phyloP scores from a whole-genome alignment of 1,140 invertebrate genomes.

The Drosophila leontia region DNA sequence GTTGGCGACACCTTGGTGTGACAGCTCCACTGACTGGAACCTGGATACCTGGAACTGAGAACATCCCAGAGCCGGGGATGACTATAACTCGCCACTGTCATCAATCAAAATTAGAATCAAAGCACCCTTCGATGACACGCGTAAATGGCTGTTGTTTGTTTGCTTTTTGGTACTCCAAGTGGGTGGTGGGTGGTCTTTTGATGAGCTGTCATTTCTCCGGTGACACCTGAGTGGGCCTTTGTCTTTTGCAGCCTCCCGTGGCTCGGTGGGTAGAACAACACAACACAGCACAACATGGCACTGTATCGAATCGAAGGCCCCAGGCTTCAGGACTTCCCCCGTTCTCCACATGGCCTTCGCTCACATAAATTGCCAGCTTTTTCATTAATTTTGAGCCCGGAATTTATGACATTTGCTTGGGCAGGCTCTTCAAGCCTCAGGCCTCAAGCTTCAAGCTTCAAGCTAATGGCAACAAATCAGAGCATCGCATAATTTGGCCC shows the following conservation, averaged over 20 bases:
- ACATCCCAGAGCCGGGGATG: neutral
- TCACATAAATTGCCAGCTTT: slow-evolving; percentile 58
- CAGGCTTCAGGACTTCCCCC: neutral
- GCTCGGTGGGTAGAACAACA: neutral
- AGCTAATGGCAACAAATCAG: slow-evolving; percentile 71
- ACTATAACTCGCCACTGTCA: slow-evolving; percentile 32
- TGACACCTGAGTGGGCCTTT: slow-evolving; percentile 42
- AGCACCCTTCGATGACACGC: slow-evolving; percentile 49
- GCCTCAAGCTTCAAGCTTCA: slow-evolving; percentile 19
- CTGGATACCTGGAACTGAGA: neutral
- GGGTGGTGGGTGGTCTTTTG: slow-evolving; percentile 34
- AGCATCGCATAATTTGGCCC: slow-evolving; percentile 57
- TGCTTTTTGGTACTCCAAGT: slow-evolving; percentile 19
- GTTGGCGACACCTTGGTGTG: neutral
- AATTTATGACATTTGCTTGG: slow-evolving; percentile 55
- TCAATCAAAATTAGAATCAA: slow-evolving; percentile 78
- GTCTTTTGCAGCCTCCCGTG: slow-evolving; percentile 12
- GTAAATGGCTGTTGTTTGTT: slow-evolving; percentile 54
- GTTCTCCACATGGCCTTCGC: slow-evolving; percentile 5
- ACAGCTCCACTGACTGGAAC: neutral
- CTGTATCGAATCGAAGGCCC: neutral
- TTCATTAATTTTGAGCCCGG: slow-evolving; percentile 64
- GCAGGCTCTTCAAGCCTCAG: slow-evolving; percentile 19
- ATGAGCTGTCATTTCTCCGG: slow-evolving; percentile 63
- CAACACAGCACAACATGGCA: neutral